A percentile compares a stretch with the other conserved stretches of the same genome.
phyloP scores from a whole-genome alignment of 1,140 invertebrate species.

The Acromyrmex echinatior region DNA sequence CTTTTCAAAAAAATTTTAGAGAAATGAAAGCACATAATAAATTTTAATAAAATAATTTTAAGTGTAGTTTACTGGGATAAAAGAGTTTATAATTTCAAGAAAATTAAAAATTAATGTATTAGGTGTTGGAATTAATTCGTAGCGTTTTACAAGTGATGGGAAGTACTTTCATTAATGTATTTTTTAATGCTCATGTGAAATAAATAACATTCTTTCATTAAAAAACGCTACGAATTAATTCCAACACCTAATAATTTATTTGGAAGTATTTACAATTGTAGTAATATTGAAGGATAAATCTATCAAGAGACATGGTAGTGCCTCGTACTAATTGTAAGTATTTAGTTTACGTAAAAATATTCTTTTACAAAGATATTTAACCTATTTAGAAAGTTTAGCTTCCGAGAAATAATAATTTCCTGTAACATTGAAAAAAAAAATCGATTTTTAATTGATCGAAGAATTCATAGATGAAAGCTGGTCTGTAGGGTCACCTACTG shows the following conservation, averaged over 20 bases:
- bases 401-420: neutral
- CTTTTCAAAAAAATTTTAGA: neutral
- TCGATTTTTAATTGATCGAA: neutral
- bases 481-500: no score
- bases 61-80: neutral
- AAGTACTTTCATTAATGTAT: no score
- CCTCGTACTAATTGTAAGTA: neutral
- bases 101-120: slow-evolving; percentile 13
- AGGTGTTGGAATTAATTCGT: no score
- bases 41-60: neutral
- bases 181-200: no score
- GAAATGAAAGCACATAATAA: neutral
- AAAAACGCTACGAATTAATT: no score
- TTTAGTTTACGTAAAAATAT: neutral
- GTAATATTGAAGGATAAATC: neutral
- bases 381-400: slow-evolving; percentile 5
- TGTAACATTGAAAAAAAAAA: neutral
- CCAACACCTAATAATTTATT: no score
- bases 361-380: neutral
- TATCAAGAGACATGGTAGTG: no score
- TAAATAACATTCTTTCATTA: no score
- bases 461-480: neutral
- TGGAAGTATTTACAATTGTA: neutral
- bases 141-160: no score
- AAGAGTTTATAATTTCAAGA: neutral